Base-by-base conservation (phyloP, 2,888 invertebrate genomes). In the Cheiracanthium punctorium region DNA sequence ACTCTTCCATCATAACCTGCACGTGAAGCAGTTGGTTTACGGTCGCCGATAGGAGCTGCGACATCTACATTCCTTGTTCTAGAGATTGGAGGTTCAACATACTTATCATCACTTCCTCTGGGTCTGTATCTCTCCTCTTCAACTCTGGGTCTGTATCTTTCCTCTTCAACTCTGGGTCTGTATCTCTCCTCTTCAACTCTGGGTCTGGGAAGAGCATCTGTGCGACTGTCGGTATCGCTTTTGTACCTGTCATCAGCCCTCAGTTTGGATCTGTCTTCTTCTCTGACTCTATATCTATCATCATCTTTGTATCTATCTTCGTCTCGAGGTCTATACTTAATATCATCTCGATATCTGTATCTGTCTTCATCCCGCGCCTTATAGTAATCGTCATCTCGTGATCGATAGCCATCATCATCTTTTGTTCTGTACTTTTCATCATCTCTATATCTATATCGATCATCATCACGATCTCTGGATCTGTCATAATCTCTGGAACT, bases 241-340 rank as follows among this genome's bases (percentile, higher is more conserved):
- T 8, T 14, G 10, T 69, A 69, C 33, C n/a, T 32, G 33, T 69
- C 69, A n/a, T 69, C 69, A 2, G 14, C 33, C 10, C 69, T 17
- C 32, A 17, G 5, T 33, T 12, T 69, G 33, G 14, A 69, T 30
- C 32, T 67, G 14, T 67, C 67, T 30, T 67, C 67, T 30, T 43
- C 75, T 65, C 65, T 24, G 17, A 24, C 1, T 37, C 64, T 80
- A 17, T 30, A 29, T 30, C 69, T 67, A 33, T 84, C 79, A 29
- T 70, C 64, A 58, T 70, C 29, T 20, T 33, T 17, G 14, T 29
- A 30, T 30, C 67, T 67, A 29, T 67, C 67, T 12, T 48, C 48
- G 14, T n/a, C 48, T 48, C 71, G 48, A 17, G 30, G 28, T 24
- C 64, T 37, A 24, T 70, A 64, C 12, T 43, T 29, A n/a, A 70